These are phyloP conservation scores for Halisarca cf. caerulea DNA, from an alignment of 37 sponge, comb jelly and placozoan genomes.

Conservation along the genomic window DNA sequence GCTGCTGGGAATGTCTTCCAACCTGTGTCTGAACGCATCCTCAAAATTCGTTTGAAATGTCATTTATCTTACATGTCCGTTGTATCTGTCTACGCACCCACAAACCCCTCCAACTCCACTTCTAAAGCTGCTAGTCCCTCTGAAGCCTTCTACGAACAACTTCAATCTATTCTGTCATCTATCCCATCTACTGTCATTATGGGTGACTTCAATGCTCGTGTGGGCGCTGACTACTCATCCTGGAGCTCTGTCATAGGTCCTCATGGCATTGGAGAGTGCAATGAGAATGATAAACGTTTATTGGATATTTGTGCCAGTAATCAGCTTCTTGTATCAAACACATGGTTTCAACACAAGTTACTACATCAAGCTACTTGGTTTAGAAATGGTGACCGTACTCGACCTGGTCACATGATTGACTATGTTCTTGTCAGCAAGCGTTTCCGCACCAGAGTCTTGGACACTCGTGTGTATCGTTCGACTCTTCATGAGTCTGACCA, in stretches of 20 bases:
- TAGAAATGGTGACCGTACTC: neutral
- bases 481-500: neutral
- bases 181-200: neutral
- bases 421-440: neutral
- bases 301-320: neutral
- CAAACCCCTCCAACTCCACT: too few relatives aligned
- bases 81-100: neutral
- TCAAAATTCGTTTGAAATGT: neutral
- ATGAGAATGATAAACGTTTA: conserved; percentile 7
- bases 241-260: neutral
- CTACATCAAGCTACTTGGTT: neutral
- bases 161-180: too few relatives aligned
- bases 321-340: neutral
- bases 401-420: neutral
- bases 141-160: too few relatives aligned
- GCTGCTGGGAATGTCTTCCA: neutral
- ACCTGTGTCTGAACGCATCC: neutral
- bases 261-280: neutral
- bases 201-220: neutral
- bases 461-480: neutral
- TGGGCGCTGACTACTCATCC: neutral
- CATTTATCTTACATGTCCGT: neutral
- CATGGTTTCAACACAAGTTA: conserved; percentile 11
- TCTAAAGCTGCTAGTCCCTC: too few relatives aligned
- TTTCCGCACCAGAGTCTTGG: neutral